Percentiles rank a stretch among this genome's conserved stretches.
These are phyloP conservation scores for Xenopus laevis DNA, from an alignment of 2,113 vertebrate species.

Conservation along the genomic window DNA sequence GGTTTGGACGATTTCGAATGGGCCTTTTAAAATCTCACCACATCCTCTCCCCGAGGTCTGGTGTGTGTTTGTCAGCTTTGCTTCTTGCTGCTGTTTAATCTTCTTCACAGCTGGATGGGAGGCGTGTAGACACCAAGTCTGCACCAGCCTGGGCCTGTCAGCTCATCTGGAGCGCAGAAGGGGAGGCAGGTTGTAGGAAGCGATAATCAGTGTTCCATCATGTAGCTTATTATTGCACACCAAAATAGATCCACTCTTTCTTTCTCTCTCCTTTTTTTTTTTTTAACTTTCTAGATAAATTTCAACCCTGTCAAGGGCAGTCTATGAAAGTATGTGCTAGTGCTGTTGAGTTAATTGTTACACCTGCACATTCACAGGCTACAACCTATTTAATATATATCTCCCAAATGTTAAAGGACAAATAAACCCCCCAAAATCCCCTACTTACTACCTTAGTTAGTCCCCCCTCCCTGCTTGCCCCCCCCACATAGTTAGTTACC, in stretches of 20 bases:
- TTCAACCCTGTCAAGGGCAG: too few species aligned
- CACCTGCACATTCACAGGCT: too few species aligned
- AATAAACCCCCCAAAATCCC: too few species aligned
- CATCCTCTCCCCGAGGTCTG: conserved; percentile 26
- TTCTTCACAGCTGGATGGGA: conserved; percentile 41
- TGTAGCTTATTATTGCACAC: conserved; percentile 23
- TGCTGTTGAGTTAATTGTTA: too few species aligned
- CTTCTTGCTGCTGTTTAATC: conserved; percentile 35
- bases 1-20: neutral
- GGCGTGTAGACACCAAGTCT: conserved; percentile 33
- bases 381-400: too few species aligned
- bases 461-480: too few species aligned
- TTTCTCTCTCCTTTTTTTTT: neutral
- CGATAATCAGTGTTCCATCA: conserved; percentile 24
- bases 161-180: conserved; percentile 1
- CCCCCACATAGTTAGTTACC: too few species aligned
- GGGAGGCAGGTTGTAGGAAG: neutral
- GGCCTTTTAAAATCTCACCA: conserved; percentile 20
- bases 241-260: conserved; percentile 5
- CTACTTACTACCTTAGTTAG: too few species aligned
- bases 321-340: too few species aligned
- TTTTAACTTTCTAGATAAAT: too few species aligned
- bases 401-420: too few species aligned
- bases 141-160: conserved; percentile 14
- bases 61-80: conserved; percentile 10